phyloP scores from a whole-genome alignment of 2,888 invertebrate species.

The Drosophila pullipes region DNA sequence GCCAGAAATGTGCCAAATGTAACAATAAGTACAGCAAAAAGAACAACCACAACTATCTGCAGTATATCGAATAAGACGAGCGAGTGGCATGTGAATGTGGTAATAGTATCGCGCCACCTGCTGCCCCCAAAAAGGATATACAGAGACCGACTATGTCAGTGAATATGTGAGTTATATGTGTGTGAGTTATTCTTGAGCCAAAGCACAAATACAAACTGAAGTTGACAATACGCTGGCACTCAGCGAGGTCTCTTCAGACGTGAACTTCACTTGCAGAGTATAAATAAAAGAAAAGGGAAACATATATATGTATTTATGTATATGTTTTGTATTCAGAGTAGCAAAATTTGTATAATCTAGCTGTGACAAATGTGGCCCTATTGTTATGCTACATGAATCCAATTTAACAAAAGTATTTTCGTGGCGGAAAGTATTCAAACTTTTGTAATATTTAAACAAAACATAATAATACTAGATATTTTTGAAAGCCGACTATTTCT shows the following conservation, averaged over 20 bases:
- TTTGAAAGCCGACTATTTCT: neutral
- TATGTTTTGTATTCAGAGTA: neutral
- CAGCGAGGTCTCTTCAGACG: constrained; percentile 48
- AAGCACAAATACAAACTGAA: constrained; percentile 33
- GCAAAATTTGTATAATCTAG: constrained; percentile 21
- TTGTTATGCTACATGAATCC: neutral
- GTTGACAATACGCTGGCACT: constrained; percentile 58
- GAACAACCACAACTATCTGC: constrained; percentile 19
- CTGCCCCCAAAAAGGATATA: constrained; percentile 13
- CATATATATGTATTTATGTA: neutral
- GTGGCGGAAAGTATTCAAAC: neutral
- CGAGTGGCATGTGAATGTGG: constrained; percentile 39
- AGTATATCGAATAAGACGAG: constrained; percentile 26
- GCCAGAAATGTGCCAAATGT: constrained; percentile 53
- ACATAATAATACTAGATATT: neutral
- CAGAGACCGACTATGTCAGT: neutral
- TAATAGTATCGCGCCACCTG: constrained; percentile 54
- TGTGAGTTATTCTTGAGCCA: constrained; percentile 41
- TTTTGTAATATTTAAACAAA: neutral
- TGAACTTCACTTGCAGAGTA: constrained; percentile 61
- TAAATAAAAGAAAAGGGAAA: constrained; percentile 68
- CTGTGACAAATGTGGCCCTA: neutral
- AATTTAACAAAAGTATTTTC: neutral
- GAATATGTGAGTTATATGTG: neutral
- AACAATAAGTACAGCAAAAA: constrained; percentile 25